phyloP scores from a whole-genome alignment of 2,797 vertebrate species.

The Tapirus indicus region DNA sequence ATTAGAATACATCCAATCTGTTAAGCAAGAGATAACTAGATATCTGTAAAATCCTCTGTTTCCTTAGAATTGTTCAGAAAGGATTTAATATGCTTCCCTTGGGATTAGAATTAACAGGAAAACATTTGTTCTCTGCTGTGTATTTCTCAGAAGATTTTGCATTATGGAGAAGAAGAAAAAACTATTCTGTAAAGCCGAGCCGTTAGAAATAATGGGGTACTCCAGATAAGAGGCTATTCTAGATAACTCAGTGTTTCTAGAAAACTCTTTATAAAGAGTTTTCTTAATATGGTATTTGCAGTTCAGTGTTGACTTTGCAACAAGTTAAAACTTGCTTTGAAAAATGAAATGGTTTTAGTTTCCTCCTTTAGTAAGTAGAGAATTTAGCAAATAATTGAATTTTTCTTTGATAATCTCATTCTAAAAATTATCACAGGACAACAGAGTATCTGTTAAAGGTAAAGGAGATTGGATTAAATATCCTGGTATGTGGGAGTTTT shows the following conservation, averaged over 20 bases:
- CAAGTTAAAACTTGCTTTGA: slow-evolving; percentile 40
- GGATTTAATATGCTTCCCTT: neutral
- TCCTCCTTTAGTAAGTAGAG: slow-evolving; percentile 53
- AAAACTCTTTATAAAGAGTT: neutral
- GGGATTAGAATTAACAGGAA: neutral
- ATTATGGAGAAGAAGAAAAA: neutral
- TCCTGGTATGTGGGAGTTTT: neutral
- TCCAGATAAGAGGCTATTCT: neutral
- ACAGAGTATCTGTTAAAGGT: neutral
- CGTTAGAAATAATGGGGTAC: neutral
- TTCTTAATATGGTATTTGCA: neutral
- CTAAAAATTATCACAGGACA: neutral
- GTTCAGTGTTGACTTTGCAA: neutral
- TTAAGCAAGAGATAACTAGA: neutral
- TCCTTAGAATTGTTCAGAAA: neutral
- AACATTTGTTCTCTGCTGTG: neutral
- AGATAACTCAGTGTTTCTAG: neutral
- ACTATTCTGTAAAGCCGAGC: neutral
- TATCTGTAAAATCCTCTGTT: neutral
- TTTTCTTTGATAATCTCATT: slow-evolving; percentile 54
- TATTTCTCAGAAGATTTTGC: neutral
- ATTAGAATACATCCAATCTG: neutral
- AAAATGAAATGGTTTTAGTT: neutral
- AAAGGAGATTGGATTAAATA: neutral
- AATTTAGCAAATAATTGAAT: slow-evolving; percentile 3